Conservation (phyloP, 2,888 invertebrate species). For the Diplolepis rosae region DNA sequence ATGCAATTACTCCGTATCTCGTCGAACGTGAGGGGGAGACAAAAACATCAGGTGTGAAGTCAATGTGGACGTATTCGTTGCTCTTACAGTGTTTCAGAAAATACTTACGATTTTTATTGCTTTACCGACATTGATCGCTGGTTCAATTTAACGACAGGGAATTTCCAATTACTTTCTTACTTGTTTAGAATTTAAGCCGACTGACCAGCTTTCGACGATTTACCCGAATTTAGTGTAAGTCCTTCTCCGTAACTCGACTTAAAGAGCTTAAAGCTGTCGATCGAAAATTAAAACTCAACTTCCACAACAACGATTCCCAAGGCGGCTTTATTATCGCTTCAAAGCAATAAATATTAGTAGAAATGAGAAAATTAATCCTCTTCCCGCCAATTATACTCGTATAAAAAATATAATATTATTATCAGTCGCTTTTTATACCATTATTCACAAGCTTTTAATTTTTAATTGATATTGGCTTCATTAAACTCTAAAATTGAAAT, state of each 20-base stretch:
- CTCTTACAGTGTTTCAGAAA: not conserved
- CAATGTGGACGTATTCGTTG: not conserved
- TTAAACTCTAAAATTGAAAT: not conserved
- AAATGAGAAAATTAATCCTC: not conserved
- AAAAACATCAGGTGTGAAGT: conserved; percentile 35
- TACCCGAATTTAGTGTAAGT: not conserved
- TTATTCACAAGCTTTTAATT: not conserved
- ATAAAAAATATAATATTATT: not conserved
- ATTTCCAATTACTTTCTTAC: conserved; percentile 23
- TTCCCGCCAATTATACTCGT: not conserved
- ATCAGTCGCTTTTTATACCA: not conserved
- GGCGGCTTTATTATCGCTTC: conserved; percentile 1
- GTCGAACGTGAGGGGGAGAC: conserved; percentile 48
- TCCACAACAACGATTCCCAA: not conserved
- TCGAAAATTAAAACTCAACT: conserved; percentile 1
- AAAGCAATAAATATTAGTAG: not conserved
- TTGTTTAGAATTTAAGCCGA: conserved; percentile 15
- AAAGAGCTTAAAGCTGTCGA: not conserved
- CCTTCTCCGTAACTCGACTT: not conserved
- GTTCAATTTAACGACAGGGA: not conserved
- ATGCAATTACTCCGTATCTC: conserved; percentile 53
- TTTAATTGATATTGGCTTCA: not conserved
- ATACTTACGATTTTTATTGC: not conserved
- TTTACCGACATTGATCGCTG: not conserved
- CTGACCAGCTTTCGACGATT: conserved; percentile 20